These are phyloP conservation scores for Desmodus rotundus DNA, from an alignment of 2,113 vertebrate species.

Conservation along the genomic window DNA sequence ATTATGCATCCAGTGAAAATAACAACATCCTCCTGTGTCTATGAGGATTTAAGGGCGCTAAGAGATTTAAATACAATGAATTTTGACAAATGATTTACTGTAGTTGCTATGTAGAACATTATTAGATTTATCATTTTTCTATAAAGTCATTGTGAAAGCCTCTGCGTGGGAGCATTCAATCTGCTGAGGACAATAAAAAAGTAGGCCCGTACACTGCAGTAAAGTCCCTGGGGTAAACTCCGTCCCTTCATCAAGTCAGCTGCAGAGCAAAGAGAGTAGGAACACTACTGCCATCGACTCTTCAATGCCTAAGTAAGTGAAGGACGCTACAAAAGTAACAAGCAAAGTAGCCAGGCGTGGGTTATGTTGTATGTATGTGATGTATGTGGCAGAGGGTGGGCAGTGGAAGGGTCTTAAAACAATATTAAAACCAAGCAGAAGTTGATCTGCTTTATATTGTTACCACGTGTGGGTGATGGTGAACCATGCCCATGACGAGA, in stretches of 20 bases:
- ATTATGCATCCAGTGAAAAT: neutral
- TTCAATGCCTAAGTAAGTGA: neutral
- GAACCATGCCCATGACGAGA: neutral
- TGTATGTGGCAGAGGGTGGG: no score
- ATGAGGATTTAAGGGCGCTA: neutral
- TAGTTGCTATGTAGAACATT: neutral
- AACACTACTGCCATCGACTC: neutral
- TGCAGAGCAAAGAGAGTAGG: neutral
- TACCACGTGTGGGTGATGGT: neutral
- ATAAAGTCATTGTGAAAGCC: neutral
- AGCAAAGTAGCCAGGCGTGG: neutral
- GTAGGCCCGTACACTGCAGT: neutral
- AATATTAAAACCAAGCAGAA: neutral
- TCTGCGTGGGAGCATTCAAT: neutral
- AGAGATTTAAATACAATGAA: neutral
- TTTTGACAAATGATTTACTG: neutral
- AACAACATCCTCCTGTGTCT: neutral
- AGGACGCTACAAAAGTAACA: neutral
- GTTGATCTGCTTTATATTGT: neutral
- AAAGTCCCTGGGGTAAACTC: neutral
- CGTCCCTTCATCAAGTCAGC: neutral
- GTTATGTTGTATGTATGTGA: no score
- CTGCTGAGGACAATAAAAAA: neutral
- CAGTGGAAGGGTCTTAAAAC: neutral
- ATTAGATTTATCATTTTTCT: neutral